Percentiles rank a stretch among this genome's conserved stretches.
Evolutionary conservation across 2,113 vertebrate genomes (phyloP).

Genomic region (Poeciliopsis retropinna): DNA sequence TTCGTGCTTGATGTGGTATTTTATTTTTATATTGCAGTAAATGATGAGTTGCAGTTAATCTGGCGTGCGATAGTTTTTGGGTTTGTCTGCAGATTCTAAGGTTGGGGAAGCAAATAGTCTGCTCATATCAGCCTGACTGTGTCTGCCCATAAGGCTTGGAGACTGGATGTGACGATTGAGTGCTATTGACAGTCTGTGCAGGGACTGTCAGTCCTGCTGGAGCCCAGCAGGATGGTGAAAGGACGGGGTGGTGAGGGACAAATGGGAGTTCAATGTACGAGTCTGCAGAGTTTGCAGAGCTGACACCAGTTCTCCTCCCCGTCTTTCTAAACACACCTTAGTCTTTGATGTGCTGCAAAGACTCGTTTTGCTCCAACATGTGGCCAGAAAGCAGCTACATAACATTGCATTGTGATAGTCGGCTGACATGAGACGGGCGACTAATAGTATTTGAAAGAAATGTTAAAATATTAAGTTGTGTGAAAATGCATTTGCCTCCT

Average conservation of each 20-base stretch:
- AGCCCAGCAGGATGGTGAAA: constrained; percentile 60
- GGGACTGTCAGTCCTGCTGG: constrained; percentile 67
- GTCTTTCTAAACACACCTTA: constrained; percentile 14
- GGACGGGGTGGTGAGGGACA: constrained; percentile 8
- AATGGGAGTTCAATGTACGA: constrained; percentile 49
- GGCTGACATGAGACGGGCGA: neutral
- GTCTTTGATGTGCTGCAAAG: constrained; percentile 68
- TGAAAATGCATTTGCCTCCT: too few relatives aligned
- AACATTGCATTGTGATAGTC: neutral
- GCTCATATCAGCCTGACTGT: constrained; percentile 71
- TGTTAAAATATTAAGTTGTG: neutral
- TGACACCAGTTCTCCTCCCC: constrained; percentile 18
- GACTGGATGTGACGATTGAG: constrained; percentile 78
- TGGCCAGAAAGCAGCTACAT: neutral
- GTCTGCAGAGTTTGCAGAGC: constrained; percentile 68
- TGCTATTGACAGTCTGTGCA: constrained; percentile 72
- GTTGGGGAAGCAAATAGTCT: constrained; percentile 46
- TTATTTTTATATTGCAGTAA: too few relatives aligned
- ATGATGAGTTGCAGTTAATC: neutral
- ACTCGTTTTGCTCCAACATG: constrained; percentile 20
- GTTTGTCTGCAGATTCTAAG: constrained; percentile 23
- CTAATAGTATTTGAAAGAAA: too few relatives aligned
- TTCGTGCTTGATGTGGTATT: neutral
- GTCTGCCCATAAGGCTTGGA: constrained; percentile 66
- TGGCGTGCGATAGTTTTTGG: neutral